Evolutionary conservation across 2,797 vertebrate genomes (phyloP).

Genomic region (Cirrhinus mrigala): DNA sequence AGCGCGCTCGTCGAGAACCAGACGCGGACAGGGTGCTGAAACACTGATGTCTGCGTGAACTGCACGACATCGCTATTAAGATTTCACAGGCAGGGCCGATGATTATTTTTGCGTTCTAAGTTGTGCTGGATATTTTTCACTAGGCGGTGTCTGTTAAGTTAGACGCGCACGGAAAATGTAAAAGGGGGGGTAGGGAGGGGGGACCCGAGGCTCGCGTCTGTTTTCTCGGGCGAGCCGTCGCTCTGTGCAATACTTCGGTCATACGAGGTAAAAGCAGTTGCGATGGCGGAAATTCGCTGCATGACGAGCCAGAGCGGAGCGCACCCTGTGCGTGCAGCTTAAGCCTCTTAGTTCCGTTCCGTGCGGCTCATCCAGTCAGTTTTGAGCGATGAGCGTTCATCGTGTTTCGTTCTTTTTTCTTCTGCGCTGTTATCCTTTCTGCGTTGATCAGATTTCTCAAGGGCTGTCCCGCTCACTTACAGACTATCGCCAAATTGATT

Average conservation of each 20-base stretch:
- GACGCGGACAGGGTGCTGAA: not conserved
- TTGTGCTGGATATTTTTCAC: slow-evolving; percentile 61
- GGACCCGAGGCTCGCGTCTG: slow-evolving; percentile 19
- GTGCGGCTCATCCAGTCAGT: slow-evolving; percentile 32
- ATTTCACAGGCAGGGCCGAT: not conserved
- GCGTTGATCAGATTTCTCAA: slow-evolving; percentile 17
- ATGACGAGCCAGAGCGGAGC: slow-evolving; percentile 30
- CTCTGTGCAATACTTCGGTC: slow-evolving; percentile 57
- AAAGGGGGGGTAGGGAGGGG: slow-evolving; percentile 35
- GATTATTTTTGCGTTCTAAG: slow-evolving; percentile 45
- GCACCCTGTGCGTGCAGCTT: slow-evolving; percentile 19
- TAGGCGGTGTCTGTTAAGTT: slow-evolving; percentile 68
- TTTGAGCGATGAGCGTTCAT: slow-evolving; percentile 15
- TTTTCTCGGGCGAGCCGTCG: slow-evolving; percentile 36
- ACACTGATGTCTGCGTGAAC: not conserved
- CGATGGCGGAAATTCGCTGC: slow-evolving; percentile 59
- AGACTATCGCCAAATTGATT: not conserved
- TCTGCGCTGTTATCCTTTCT: not conserved
- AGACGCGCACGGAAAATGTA: slow-evolving; percentile 64
- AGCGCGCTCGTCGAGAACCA: not conserved
- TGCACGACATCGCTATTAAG: not conserved
- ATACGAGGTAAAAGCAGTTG: slow-evolving; percentile 46
- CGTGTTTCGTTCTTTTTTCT: not conserved
- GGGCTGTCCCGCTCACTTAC: slow-evolving; percentile 25
- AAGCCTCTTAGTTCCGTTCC: slow-evolving; percentile 56